Conservation (phyloP, 23 tunicate species). For the Diplosoma virens region DNA sequence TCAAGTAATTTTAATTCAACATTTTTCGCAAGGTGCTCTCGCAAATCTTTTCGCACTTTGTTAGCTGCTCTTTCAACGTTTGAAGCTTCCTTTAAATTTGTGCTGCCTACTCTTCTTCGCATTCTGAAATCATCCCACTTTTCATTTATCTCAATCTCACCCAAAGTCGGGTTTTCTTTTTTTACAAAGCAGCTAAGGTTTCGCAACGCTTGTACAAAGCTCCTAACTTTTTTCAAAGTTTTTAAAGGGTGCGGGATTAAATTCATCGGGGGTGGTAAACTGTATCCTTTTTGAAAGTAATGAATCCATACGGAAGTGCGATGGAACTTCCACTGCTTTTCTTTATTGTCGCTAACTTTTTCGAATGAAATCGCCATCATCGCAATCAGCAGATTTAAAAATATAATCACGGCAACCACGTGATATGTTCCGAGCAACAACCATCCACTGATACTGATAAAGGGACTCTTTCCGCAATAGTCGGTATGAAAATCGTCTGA, state of each 20-base stretch:
- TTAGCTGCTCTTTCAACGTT: not conserved
- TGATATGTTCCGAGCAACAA: constrained; percentile 45
- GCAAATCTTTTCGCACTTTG: not conserved
- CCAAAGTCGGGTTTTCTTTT: too few relatives aligned
- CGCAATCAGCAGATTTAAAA: constrained; percentile 90
- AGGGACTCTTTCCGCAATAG: constrained; percentile 18
- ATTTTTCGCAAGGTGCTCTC: not conserved
- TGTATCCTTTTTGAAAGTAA: constrained; percentile 62
- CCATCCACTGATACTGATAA: constrained; percentile 25
- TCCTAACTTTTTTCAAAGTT: not conserved
- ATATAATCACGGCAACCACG: constrained; percentile 72
- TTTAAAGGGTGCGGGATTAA: constrained; percentile 62
- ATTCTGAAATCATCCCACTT: not conserved
- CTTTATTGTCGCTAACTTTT: constrained; percentile 54
- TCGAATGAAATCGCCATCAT: constrained; percentile 88
- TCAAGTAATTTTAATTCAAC: not conserved
- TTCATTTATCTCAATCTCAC: too few relatives aligned
- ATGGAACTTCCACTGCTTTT: constrained; percentile 85
- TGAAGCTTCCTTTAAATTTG: too few relatives aligned
- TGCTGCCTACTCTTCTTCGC: too few relatives aligned
- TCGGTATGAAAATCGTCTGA: constrained; percentile 23
- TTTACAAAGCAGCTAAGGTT: too few relatives aligned
- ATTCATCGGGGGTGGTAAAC: constrained; percentile 89
- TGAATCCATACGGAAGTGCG: constrained; percentile 79
- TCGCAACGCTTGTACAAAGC: too few relatives aligned